These are phyloP conservation scores for Phyto melanocephala DNA, from an alignment of 2,888 invertebrate genomes.

Conservation along the genomic window DNA sequence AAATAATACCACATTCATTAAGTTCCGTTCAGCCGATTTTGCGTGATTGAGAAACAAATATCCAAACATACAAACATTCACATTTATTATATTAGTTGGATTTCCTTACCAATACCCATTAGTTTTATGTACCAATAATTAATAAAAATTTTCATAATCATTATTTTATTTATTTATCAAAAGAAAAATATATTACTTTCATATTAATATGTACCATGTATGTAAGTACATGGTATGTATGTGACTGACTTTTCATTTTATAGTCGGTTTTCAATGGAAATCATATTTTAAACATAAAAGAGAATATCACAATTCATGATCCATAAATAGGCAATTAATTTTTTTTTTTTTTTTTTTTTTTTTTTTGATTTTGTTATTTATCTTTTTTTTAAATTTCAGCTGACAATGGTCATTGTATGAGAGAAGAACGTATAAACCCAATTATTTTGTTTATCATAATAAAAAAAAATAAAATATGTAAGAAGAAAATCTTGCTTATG, in stretches of 20 bases:
- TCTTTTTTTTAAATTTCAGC: conserved; percentile 36
- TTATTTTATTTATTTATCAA: conserved; percentile 37
- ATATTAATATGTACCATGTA: too few species aligned
- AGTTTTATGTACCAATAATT: too few species aligned
- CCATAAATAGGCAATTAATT: not conserved
- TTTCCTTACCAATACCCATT: too few species aligned
- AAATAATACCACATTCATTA: too few species aligned
- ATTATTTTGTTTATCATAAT: conserved; percentile 56
- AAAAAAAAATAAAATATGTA: conserved; percentile 6
- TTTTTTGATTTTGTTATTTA: not conserved
- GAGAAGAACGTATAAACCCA: conserved; percentile 31
- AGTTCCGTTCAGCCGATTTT: too few species aligned
- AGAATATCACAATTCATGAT: not conserved
- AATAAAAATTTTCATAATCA: conserved; percentile 45
- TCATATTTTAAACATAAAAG: not conserved
- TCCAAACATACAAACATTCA: too few species aligned
- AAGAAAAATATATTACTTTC: conserved; percentile 15
- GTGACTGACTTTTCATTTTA: not conserved
- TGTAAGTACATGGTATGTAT: too few species aligned
- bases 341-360: not conserved
- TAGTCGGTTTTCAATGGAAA: not conserved
- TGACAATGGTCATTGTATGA: conserved; percentile 40
- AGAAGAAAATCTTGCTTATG: conserved; percentile 37
- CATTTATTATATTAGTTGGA: too few species aligned
- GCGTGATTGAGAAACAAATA: too few species aligned